Conservation (phyloP, 2,888 invertebrate genomes). For the Tridacna gigas region DNA sequence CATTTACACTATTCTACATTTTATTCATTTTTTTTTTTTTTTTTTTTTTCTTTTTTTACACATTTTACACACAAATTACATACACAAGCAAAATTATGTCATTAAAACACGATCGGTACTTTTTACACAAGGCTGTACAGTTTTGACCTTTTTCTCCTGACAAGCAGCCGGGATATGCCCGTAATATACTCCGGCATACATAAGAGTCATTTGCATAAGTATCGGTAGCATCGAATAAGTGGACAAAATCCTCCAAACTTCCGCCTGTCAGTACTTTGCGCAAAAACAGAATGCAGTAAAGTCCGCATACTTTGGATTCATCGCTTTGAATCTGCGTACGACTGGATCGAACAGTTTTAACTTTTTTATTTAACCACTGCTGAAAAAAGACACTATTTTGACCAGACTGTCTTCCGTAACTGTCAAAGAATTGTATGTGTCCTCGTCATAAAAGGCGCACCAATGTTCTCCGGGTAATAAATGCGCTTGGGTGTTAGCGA, state of each 20-base stretch:
- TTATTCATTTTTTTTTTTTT: no score
- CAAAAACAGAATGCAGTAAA: constrained; percentile 28
- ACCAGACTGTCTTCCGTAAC: constrained; percentile 28
- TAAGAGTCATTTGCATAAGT: constrained; percentile 2
- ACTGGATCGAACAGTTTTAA: not conserved
- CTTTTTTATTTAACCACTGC: constrained; percentile 17
- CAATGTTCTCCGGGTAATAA: constrained; percentile 35
- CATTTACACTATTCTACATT: not conserved
- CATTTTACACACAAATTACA: not conserved
- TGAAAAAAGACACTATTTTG: constrained; percentile 34
- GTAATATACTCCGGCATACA: not conserved
- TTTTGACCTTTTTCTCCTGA: constrained; percentile 21
- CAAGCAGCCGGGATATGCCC: constrained; percentile 24
- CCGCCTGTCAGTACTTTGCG: not conserved
- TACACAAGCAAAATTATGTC: not conserved
- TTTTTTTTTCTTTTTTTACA: no score
- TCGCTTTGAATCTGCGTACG: constrained; percentile 17
- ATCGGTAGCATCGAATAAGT: constrained; percentile 14
- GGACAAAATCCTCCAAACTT: constrained; percentile 13
- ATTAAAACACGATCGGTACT: not conserved
- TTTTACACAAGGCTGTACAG: constrained; percentile 27
- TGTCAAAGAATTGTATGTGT: constrained; percentile 27
- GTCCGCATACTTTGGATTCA: constrained; percentile 23
- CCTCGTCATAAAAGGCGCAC: constrained; percentile 42
- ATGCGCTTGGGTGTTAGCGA: constrained; percentile 39